phyloP scores from a whole-genome alignment of 2,888 invertebrate species.

The Eucera pruinosa region DNA sequence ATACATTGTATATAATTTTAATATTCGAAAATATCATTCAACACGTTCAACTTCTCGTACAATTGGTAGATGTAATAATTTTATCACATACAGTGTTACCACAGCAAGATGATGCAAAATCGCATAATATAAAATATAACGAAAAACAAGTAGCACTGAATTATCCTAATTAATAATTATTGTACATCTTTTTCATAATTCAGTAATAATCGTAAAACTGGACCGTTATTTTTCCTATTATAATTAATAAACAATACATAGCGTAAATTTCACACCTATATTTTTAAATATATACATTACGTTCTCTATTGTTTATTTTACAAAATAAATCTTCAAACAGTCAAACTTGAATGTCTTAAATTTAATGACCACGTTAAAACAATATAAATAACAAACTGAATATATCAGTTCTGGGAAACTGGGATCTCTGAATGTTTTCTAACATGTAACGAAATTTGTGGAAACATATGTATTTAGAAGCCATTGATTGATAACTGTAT shows the following conservation, averaged over 20 bases:
- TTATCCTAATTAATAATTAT: background rate
- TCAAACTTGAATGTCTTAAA: constrained; percentile 11
- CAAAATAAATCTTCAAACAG: constrained; percentile 7
- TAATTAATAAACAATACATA: constrained; percentile 1
- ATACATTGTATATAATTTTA: constrained; percentile 29
- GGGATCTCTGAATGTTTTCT: background rate
- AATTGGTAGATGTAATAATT: background rate
- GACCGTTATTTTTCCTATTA: too few relatives aligned
- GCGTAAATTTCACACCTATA: background rate
- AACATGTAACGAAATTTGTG: background rate
- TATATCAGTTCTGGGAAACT: background rate
- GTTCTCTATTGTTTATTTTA: constrained; percentile 13
- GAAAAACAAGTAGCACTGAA: background rate
- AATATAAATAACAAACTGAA: constrained; percentile 25
- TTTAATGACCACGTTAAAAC: background rate
- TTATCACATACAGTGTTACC: constrained; percentile 6
- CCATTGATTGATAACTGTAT: background rate
- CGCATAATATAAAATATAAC: background rate
- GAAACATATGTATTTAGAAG: background rate
- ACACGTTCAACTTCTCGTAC: too few relatives aligned
- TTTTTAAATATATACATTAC: background rate
- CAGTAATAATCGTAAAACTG: background rate
- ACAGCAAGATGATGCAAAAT: background rate
- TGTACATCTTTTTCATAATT: too few relatives aligned
- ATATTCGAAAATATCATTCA: background rate